Evolutionary conservation across 2,888 invertebrate genomes (phyloP).

Genomic region (Nebria salina): DNA sequence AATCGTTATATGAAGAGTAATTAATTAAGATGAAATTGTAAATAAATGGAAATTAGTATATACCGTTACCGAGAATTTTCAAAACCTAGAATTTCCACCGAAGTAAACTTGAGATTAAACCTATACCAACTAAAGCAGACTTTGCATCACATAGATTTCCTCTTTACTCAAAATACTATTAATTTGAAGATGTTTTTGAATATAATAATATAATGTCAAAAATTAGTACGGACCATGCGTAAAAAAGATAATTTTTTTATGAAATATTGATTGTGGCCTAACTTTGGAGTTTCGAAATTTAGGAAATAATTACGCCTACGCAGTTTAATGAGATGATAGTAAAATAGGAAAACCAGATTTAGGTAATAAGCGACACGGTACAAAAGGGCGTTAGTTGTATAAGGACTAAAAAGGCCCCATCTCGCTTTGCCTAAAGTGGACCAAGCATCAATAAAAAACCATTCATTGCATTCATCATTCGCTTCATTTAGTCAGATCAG

Average conservation of each 20-base stretch:
- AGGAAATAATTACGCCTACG: not conserved
- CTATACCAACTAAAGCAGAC: too few species aligned
- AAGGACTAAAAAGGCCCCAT: not conserved
- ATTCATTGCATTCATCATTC: slow-evolving; percentile 10
- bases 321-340: not conserved
- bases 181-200: too few species aligned
- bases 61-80: too few species aligned
- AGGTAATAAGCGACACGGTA: not conserved
- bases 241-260: not conserved
- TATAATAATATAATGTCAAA: too few species aligned
- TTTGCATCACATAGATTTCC: too few species aligned
- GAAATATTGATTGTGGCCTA: not conserved
- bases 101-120: too few species aligned
- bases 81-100: too few species aligned
- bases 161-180: too few species aligned
- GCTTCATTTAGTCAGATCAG: slow-evolving; percentile 14
- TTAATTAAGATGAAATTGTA: too few species aligned
- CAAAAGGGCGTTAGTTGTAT: slow-evolving; percentile 1
- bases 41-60: too few species aligned
- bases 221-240: too few species aligned
- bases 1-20: too few species aligned
- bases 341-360: not conserved
- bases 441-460: not conserved
- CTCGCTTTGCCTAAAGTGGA: slow-evolving; percentile 7
- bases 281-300: not conserved